Evolutionary conservation across 2,888 invertebrate species (phyloP).

Genomic region (Eretmocerus hayati): DNA sequence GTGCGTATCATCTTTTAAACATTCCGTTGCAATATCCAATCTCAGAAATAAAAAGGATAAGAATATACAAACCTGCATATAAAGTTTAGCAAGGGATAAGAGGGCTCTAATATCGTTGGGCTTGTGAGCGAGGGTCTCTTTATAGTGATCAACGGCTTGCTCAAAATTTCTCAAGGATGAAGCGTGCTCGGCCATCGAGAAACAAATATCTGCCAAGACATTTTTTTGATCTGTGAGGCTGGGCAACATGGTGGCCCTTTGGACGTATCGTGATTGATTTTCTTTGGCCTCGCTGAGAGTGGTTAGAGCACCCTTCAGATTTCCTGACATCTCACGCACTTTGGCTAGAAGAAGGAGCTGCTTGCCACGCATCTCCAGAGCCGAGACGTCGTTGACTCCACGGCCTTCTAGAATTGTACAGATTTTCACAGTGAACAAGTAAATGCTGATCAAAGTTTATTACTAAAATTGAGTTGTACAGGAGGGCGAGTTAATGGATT

Average conservation of each 20-base stretch:
- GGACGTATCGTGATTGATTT: constrained; percentile 66
- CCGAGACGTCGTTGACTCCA: constrained; percentile 45
- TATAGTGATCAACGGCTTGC: constrained; percentile 72
- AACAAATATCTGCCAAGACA: constrained; percentile 56
- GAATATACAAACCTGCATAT: constrained; percentile 60
- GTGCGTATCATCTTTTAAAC: too few relatives aligned
- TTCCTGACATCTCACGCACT: constrained; percentile 59
- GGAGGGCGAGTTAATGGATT: too few relatives aligned
- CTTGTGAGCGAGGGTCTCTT: constrained; percentile 75
- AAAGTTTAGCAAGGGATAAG: constrained; percentile 68
- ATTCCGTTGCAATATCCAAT: too few relatives aligned
- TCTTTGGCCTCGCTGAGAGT: constrained; percentile 70
- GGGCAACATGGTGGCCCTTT: constrained; percentile 62
- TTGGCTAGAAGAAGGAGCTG: constrained; percentile 69
- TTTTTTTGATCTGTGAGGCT: constrained; percentile 46
- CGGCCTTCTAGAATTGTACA: constrained; percentile 33
- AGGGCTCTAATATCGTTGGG: constrained; percentile 70
- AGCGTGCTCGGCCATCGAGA: constrained; percentile 67
- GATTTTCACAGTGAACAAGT: too few relatives aligned
- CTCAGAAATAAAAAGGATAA: too few relatives aligned
- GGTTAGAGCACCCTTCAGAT: constrained; percentile 57
- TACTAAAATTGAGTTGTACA: too few relatives aligned
- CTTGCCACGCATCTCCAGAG: constrained; percentile 62
- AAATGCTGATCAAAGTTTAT: too few relatives aligned
- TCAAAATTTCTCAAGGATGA: constrained; percentile 61